Evolutionary conservation across 2,888 invertebrate genomes (phyloP).

Genomic region (Drosophila testacea): DNA sequence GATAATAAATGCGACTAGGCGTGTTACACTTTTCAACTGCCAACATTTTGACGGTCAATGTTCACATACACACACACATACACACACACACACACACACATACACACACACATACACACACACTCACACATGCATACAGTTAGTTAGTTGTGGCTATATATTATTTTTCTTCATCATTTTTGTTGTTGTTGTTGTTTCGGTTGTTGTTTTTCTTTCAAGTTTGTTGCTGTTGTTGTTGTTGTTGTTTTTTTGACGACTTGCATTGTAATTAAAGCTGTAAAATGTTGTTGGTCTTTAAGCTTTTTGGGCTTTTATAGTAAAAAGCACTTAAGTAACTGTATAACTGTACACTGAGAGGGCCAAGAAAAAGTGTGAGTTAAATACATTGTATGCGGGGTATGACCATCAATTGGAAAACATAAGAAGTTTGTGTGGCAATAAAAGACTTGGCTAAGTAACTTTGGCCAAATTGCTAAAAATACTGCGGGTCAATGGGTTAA

Average conservation of each 20-base stretch:
- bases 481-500: slow-evolving; percentile 29
- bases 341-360: slow-evolving; percentile 45
- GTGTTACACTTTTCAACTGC: slow-evolving; percentile 55
- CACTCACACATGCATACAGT: slow-evolving; percentile 1
- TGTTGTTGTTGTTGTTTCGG: slow-evolving; percentile 6
- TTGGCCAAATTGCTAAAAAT: slow-evolving; percentile 15
- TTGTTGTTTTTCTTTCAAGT: slow-evolving; percentile 17
- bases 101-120: slow-evolving; percentile 23
- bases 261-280: slow-evolving; percentile 69
- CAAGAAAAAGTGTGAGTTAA: slow-evolving; percentile 26
- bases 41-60: slow-evolving; percentile 58
- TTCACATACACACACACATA: slow-evolving; percentile 27
- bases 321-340: slow-evolving; percentile 57
- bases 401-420: slow-evolving; percentile 15
- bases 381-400: slow-evolving; percentile 10
- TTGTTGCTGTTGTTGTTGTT: slow-evolving; percentile 23
- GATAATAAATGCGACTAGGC: slow-evolving; percentile 35
- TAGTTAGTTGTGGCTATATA: slow-evolving; percentile 40
- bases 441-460: slow-evolving; percentile 9
- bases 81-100: too few relatives aligned
- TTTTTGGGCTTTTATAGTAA: slow-evolving; percentile 47
- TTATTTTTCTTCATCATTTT: slow-evolving; percentile 20
- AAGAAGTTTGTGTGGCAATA: slow-evolving; percentile 22
- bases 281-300: slow-evolving; percentile 57
- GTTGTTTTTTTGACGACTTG: slow-evolving; percentile 36